Conservation (phyloP, 1,140 invertebrate species). For the Proales similis region DNA sequence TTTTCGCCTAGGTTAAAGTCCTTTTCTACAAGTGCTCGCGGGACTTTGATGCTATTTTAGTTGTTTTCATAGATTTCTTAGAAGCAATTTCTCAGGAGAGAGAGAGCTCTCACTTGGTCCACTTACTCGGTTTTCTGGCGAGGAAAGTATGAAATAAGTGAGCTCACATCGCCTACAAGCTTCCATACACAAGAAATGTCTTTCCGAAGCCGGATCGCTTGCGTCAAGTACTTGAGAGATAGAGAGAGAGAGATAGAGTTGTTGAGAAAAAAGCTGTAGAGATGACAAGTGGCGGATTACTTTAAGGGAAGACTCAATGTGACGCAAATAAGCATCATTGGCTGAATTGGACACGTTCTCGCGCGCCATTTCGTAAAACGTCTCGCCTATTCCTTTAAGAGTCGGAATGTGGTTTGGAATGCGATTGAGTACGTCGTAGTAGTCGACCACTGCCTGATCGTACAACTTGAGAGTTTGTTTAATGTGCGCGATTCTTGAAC, state of each 20-base stretch:
- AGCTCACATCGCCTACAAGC: slow-evolving; percentile 20
- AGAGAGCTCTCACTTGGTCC: not conserved
- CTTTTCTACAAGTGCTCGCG: slow-evolving; percentile 13
- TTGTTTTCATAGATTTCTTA: not conserved
- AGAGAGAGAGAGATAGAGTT: not conserved
- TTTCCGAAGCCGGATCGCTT: slow-evolving; percentile 18
- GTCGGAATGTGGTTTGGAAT: slow-evolving; percentile 32
- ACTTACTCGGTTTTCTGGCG: slow-evolving; percentile 1
- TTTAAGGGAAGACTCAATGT: slow-evolving; percentile 21
- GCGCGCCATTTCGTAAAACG: slow-evolving; percentile 14
- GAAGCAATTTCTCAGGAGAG: not conserved
- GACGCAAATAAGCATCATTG: slow-evolving; percentile 23
- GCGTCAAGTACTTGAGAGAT: slow-evolving; percentile 24
- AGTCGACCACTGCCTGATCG: slow-evolving; percentile 31
- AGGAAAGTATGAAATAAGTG: slow-evolving; percentile 14
- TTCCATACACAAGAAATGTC: slow-evolving; percentile 33
- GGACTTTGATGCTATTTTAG: slow-evolving; percentile 6
- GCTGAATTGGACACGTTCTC: slow-evolving; percentile 30
- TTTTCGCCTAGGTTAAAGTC: slow-evolving; percentile 16
- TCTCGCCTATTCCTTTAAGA: slow-evolving; percentile 34
- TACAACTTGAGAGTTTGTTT: slow-evolving; percentile 33
- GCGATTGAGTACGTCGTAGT: slow-evolving; percentile 26
- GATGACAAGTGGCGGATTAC: too few relatives aligned
- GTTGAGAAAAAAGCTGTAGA: not conserved
- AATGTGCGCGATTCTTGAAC: slow-evolving; percentile 22